Percentiles rank a stretch among this genome's conserved stretches.
These are phyloP conservation scores for Alentia gelatinosa DNA, from an alignment of 2,888 invertebrate genomes.

Conservation along the genomic window DNA sequence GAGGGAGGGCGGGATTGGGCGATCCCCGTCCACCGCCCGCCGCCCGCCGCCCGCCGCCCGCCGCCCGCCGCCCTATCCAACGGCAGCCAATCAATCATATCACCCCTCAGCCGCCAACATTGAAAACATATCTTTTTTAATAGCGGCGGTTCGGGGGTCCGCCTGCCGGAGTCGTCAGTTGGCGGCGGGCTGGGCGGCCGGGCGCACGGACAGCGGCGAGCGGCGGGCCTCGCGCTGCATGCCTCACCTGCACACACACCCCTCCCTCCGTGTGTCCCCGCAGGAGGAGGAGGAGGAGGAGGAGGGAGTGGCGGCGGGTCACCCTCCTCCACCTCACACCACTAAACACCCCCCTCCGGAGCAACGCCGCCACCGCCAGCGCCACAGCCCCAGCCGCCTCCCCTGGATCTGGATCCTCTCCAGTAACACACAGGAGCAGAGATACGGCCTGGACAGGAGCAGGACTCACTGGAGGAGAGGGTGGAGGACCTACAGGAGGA, in stretches of 20 bases:
- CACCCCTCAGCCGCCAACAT: constrained; percentile 37
- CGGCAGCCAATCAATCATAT: constrained; percentile 41
- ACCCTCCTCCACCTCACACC: no score
- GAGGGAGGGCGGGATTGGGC: background rate
- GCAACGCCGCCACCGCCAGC: background rate
- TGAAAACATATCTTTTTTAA: constrained; percentile 54
- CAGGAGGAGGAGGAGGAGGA: no score
- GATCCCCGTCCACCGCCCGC: background rate
- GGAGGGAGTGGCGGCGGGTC: no score
- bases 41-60: background rate
- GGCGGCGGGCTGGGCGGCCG: background rate
- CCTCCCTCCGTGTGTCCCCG: no score
- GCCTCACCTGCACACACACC: no score
- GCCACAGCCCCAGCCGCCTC: background rate
- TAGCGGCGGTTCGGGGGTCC: constrained; percentile 41
- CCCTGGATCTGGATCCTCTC: constrained; percentile 5
- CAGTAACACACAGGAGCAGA: background rate
- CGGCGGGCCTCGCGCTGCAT: no score
- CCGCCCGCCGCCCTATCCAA: constrained; percentile 9
- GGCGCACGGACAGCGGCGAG: background rate
- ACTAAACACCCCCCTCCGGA: no score
- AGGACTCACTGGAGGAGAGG: background rate
- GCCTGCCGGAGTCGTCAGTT: constrained; percentile 10
- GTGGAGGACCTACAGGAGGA: background rate
- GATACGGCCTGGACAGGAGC: background rate